These are phyloP conservation scores for Rhynchopsitta pachyrhyncha DNA, from an alignment of 2,113 vertebrate genomes.

Conservation along the genomic window DNA sequence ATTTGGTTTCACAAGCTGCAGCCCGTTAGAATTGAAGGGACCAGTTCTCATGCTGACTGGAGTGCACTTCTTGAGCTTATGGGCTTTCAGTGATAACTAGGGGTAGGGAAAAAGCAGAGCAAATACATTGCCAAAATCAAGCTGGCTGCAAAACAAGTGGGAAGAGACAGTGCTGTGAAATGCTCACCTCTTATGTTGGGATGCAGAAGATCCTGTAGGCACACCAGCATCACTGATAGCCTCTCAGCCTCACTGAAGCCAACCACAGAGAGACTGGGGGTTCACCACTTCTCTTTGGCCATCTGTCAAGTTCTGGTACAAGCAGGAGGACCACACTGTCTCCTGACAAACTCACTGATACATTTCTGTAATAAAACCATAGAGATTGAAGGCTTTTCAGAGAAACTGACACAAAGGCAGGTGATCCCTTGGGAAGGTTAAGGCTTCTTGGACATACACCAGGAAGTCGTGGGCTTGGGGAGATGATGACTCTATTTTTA, in stretches of 20 bases:
- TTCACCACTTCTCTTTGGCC: background rate
- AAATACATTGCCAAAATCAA: background rate
- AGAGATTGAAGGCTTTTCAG: background rate
- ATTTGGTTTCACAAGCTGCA: background rate
- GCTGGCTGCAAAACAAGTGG: background rate
- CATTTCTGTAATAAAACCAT: background rate
- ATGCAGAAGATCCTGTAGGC: background rate
- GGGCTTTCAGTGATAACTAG: background rate
- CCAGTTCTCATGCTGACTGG: background rate
- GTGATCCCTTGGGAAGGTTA: background rate
- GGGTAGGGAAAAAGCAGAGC: background rate
- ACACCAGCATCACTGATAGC: background rate
- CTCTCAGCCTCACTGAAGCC: background rate
- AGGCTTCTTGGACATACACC: background rate
- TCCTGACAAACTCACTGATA: background rate
- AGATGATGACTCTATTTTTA: background rate
- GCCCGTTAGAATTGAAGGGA: background rate
- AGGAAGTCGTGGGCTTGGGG: background rate
- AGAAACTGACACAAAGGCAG: background rate
- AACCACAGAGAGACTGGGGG: background rate
- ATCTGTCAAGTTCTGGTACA: background rate
- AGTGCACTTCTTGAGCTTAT: background rate
- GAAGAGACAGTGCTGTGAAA: background rate
- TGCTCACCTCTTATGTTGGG: accelerated
- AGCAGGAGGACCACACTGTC: background rate